phyloP scores from a whole-genome alignment of 2,113 vertebrate genomes.

The Myotis lucifugus region DNA sequence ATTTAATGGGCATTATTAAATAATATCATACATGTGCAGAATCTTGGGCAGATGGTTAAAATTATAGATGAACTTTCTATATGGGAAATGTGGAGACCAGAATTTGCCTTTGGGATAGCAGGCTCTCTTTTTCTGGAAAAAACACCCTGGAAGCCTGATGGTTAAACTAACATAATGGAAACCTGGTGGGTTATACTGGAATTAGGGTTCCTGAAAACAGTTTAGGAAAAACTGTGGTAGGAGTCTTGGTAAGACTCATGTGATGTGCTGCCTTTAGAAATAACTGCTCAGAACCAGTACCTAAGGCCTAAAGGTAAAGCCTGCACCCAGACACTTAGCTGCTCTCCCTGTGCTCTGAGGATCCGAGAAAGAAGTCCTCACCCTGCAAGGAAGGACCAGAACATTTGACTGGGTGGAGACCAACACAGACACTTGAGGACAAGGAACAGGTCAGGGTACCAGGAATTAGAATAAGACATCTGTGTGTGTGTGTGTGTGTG shows the following conservation, averaged over 20 bases:
- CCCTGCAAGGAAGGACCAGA: neutral
- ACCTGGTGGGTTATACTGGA: neutral
- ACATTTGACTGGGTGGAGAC: neutral
- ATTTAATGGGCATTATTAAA: neutral
- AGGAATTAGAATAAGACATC: neutral
- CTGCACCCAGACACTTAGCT: neutral
- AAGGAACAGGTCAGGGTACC: neutral
- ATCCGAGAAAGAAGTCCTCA: neutral
- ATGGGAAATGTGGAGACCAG: neutral
- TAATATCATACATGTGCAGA: neutral
- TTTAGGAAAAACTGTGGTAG: neutral
- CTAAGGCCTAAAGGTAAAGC: neutral
- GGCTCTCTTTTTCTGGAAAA: neutral
- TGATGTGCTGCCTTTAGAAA: neutral
- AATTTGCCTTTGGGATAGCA: neutral
- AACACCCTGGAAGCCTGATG: neutral
- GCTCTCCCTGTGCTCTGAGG: neutral
- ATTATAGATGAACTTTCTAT: conserved; percentile 9
- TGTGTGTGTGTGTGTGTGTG: neutral
- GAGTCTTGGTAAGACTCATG: neutral
- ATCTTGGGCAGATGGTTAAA: conserved; percentile 32
- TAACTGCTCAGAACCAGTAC: neutral
- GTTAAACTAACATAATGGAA: neutral
- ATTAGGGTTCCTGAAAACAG: neutral
- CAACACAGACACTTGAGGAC: neutral